Evolutionary conservation across 2,888 invertebrate species (phyloP), one percentile per base, ranked within the genome.

Genomic region (Eilema griseolum): DNA sequence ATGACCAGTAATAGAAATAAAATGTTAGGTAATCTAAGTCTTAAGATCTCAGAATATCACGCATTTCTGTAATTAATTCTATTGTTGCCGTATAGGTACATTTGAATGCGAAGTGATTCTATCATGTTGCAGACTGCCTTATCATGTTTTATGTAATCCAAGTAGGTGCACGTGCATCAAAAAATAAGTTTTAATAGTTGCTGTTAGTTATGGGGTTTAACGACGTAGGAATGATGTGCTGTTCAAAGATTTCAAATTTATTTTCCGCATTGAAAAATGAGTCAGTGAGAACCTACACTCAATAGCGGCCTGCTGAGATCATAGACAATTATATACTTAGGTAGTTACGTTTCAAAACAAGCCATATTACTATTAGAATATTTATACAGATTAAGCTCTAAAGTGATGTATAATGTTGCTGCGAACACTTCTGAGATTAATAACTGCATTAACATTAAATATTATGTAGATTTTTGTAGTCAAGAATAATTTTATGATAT

Each of bases 241-340:
- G 57, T 66, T 70, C 24, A 71, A 71, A 75, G 70, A 78, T 78
- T 72, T 75, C 68, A 66, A 70, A 70, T 72, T 75, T 68, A 73
- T 81, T 83, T 84, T 83, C 79, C 77, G 79, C 77, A 74, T 82
- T 73, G 75, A 81, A 86, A 83, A 83, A 83, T 86, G 85, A 87
- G 79, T 87, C 85, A 86, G 74, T 76, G 67, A 71, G 77, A 82
- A 78, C 80, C 81, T 83, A 85, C 86, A 85, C 83, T 84, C 83
- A 89, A 92, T 91, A 88, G 88, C 88, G 76, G 86, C 83, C 82
- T 83, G 88, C 88, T 92, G 92, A 92, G 90, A 88, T 92, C 92
- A 92, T 90, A 87, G 85, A 83, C 87, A 77, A 79, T 86, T 89
- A 84, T 85, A 86, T 86, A 60, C 24, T 8, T 60, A 61, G 20